Conservation (phyloP, 2,113 vertebrate genomes). For the Pimephales promelas region DNA sequence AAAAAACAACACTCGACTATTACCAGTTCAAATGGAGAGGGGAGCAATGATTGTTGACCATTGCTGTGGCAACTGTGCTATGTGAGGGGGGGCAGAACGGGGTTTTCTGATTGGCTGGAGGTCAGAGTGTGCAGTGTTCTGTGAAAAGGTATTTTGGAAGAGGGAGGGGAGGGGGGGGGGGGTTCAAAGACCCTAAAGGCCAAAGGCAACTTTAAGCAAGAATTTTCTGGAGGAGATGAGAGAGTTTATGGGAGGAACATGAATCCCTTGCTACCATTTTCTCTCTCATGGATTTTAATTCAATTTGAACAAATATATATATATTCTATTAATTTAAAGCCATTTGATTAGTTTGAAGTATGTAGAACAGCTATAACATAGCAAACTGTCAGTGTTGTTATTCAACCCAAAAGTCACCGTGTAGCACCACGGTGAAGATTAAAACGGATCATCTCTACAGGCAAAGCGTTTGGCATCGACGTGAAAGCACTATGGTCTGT, state of each 20-base stretch:
- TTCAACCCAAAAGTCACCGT: not conserved
- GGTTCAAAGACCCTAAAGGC: conserved; percentile 37
- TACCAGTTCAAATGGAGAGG: conserved; percentile 79
- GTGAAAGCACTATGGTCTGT: conserved; percentile 74
- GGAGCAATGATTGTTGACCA: conserved; percentile 81
- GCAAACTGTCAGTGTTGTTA: not conserved
- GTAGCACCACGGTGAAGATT: not conserved
- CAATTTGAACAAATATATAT: not conserved
- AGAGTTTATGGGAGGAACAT: conserved; percentile 8
- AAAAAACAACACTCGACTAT: conserved; percentile 82
- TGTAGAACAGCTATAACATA: not conserved
- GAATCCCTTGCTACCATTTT: not conserved
- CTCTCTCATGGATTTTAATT: conserved; percentile 1
- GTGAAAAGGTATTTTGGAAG: conserved; percentile 75
- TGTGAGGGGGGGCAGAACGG: conserved; percentile 69
- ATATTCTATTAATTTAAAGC: conserved; percentile 17
- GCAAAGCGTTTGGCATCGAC: conserved; percentile 45
- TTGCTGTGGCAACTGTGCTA: conserved; percentile 84
- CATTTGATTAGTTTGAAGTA: not conserved
- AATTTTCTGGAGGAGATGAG: conserved; percentile 45
- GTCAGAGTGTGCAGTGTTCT: conserved; percentile 69
- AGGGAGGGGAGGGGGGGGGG: not conserved
- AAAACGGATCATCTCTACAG: conserved; percentile 32
- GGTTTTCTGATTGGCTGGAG: conserved; percentile 80
- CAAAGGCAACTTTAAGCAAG: conserved; percentile 26